Conservation (phyloP, 23 tunicate species). For the Trididemnum miniatum region DNA sequence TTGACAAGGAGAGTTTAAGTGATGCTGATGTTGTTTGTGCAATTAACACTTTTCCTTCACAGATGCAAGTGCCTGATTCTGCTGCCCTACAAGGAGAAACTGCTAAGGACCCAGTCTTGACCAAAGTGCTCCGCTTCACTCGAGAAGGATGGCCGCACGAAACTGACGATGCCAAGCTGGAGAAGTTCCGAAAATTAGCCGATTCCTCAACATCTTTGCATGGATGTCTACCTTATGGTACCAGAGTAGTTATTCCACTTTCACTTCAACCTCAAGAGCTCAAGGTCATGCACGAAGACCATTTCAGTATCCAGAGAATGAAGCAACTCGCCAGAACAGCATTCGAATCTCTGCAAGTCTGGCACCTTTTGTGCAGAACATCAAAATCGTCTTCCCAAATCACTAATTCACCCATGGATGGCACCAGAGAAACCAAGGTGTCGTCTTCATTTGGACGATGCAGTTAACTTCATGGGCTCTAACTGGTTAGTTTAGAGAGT, state of each 20-base stretch:
- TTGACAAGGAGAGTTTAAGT: conserved; percentile 19
- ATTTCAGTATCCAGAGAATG: conserved; percentile 44
- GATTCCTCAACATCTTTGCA: background rate
- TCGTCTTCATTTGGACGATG: conserved; percentile 31
- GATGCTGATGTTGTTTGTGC: conserved; percentile 18
- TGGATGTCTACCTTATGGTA: conserved; percentile 42
- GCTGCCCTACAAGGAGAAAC: too few relatives aligned
- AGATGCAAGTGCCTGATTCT: too few relatives aligned
- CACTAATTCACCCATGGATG: conserved; percentile 33
- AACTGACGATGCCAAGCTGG: background rate
- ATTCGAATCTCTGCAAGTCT: conserved; percentile 3
- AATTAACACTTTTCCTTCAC: conserved; percentile 9
- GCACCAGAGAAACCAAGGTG: conserved; percentile 46
- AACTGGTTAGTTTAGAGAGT: conserved; percentile 34
- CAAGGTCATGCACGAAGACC: conserved; percentile 27
- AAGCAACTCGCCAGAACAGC: conserved; percentile 45
- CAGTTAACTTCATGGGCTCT: conserved; percentile 20
- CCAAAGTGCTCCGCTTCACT: conserved; percentile 31
- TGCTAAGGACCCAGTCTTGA: conserved; percentile 18
- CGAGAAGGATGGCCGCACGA: conserved; percentile 48
- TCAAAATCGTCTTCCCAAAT: conserved; percentile 17
- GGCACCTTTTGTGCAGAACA: conserved; percentile 23
- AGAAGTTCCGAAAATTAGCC: background rate
- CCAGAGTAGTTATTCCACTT: conserved; percentile 13
- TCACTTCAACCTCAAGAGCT: background rate